These are phyloP conservation scores for Sicus ferrugineus DNA, from an alignment of 2,888 invertebrate genomes.

Conservation along the genomic window DNA sequence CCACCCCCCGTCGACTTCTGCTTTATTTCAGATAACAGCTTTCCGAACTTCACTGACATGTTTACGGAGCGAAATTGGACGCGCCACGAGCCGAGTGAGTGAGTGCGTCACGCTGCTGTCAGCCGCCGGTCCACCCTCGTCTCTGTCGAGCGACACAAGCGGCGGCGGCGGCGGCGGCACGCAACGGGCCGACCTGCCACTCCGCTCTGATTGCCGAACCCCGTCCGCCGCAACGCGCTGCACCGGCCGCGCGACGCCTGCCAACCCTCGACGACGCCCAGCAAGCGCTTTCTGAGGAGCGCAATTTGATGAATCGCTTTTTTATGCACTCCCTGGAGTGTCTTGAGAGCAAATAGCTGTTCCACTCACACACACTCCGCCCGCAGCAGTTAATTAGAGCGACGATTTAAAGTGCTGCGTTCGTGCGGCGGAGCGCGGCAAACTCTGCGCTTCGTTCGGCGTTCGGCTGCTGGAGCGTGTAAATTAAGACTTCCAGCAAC, in stretches of 20 bases:
- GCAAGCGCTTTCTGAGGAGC: neutral
- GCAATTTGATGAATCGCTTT: slow-evolving; percentile 48
- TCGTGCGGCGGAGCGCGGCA: neutral
- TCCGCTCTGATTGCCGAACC: too few relatives aligned
- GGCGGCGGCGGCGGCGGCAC: neutral
- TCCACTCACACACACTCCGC: neutral
- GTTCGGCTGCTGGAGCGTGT: too few relatives aligned
- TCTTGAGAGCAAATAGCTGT: slow-evolving; percentile 31
- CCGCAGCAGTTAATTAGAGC: neutral
- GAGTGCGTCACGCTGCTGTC: slow-evolving; percentile 17
- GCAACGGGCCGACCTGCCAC: too few relatives aligned
- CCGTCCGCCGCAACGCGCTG: too few relatives aligned
- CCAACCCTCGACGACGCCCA: neutral
- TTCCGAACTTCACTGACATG: slow-evolving; percentile 12
- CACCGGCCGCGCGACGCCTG: slow-evolving; percentile 1
- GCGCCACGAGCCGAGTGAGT: neutral
- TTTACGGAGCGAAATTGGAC: slow-evolving; percentile 22
- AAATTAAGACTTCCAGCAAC: too few relatives aligned
- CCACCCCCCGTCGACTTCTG: neutral
- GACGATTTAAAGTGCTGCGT: neutral
- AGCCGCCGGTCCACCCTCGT: neutral
- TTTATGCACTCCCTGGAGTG: slow-evolving; percentile 44
- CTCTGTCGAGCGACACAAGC: neutral
- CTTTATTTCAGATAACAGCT: neutral
- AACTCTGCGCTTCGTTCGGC: neutral